These are phyloP conservation scores for Athalia circularis DNA, from an alignment of 2,888 invertebrate genomes.

Conservation along the genomic window DNA sequence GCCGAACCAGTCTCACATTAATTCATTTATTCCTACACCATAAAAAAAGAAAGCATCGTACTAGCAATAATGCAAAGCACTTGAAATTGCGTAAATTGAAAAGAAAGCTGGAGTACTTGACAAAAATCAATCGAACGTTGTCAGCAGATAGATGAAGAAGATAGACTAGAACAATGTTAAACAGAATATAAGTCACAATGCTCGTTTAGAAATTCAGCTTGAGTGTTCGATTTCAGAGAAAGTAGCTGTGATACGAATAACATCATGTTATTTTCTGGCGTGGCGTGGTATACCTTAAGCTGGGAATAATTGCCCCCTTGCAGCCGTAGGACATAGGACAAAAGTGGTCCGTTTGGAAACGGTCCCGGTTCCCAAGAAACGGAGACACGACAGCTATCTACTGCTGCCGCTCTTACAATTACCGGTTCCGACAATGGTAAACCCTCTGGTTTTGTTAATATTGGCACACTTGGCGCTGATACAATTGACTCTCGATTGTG, in stretches of 20 bases:
- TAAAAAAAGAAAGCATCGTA: conserved; percentile 1
- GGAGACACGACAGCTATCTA: conserved; percentile 89
- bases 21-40: background rate
- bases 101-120: background rate
- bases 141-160: conserved; percentile 37
- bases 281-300: conserved; percentile 79
- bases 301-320: conserved; percentile 77
- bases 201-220: too few species aligned
- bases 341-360: conserved; percentile 91
- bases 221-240: too few species aligned
- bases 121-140: conserved; percentile 41
- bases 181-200: background rate
- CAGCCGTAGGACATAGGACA: conserved; percentile 88
- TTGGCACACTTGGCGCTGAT: conserved; percentile 85
- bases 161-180: conserved; percentile 10
- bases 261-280: conserved; percentile 62
- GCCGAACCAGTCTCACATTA: conserved; percentile 32
- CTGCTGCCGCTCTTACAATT: conserved; percentile 84
- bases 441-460: conserved; percentile 84
- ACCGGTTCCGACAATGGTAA: conserved; percentile 86
- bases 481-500: conserved; percentile 82
- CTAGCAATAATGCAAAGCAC: background rate
- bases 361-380: conserved; percentile 92
- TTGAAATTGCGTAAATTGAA: background rate
- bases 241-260: background rate